These are phyloP conservation scores for Sarcophaga variegata DNA, from an alignment of 2,888 invertebrate species.

Conservation along the genomic window DNA sequence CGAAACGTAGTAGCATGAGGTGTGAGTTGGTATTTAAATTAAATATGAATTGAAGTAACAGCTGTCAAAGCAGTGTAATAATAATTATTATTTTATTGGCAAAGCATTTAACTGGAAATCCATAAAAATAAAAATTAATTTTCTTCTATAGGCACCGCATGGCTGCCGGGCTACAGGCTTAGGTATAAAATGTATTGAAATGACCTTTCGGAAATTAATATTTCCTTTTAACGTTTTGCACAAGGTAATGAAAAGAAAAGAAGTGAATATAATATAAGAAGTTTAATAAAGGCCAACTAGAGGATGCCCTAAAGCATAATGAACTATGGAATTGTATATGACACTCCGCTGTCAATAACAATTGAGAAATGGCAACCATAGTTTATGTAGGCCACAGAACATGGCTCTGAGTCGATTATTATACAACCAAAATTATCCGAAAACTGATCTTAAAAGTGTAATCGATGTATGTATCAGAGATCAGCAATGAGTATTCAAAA, in stretches of 20 bases:
- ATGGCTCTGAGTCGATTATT: too few species aligned
- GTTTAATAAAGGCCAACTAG: not conserved
- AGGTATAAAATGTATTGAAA: not conserved
- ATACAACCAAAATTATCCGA: too few species aligned
- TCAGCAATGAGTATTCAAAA: too few species aligned
- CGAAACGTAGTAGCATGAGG: not conserved
- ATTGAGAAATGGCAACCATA: too few species aligned
- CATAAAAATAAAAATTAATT: slow-evolving; percentile 45
- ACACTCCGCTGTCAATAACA: too few species aligned
- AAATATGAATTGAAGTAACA: slow-evolving; percentile 57
- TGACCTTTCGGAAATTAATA: slow-evolving; percentile 20
- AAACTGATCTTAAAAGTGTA: too few species aligned
- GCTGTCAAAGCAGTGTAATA: slow-evolving; percentile 66
- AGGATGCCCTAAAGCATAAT: too few species aligned
- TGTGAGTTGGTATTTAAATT: slow-evolving; percentile 46
- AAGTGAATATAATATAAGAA: not conserved
- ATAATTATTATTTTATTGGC: slow-evolving; percentile 70
- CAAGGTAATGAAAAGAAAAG: not conserved
- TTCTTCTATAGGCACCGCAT: not conserved
- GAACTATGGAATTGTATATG: too few species aligned
- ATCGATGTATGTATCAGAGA: too few species aligned
- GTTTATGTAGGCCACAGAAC: too few species aligned
- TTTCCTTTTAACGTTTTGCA: not conserved
- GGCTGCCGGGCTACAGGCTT: not conserved
- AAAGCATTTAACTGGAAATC: slow-evolving; percentile 67